phyloP scores from a whole-genome alignment of 2,113 vertebrate genomes.

The Cebus imitator region DNA sequence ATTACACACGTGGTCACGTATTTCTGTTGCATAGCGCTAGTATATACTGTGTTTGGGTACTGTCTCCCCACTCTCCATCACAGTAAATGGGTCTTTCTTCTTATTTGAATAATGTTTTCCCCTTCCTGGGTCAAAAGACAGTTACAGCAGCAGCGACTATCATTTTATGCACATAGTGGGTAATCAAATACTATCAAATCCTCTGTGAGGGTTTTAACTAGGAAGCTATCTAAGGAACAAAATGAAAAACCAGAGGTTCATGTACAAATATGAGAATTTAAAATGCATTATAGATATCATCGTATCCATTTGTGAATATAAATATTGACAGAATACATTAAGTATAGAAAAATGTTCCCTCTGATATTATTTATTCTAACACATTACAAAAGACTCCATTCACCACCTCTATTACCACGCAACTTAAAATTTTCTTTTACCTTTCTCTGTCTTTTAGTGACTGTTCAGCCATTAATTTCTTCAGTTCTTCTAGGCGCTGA shows the following conservation, averaged over 20 bases:
- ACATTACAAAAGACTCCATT: background rate
- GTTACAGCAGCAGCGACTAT: background rate
- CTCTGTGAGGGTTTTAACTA: constrained; percentile 37
- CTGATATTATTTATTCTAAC: constrained; percentile 1
- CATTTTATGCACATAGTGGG: background rate
- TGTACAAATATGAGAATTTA: constrained; percentile 34
- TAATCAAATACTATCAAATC: background rate
- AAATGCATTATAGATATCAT: constrained; percentile 31
- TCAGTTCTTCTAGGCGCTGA: constrained; percentile 86
- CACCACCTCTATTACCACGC: background rate
- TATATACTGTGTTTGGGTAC: background rate
- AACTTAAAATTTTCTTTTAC: constrained; percentile 79
- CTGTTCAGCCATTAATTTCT: constrained; percentile 90
- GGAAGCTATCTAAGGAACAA: background rate
- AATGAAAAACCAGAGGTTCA: constrained; percentile 24
- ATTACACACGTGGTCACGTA: too few species aligned
- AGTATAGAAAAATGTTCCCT: background rate
- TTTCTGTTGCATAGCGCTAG: too few species aligned
- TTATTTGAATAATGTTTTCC: constrained; percentile 44
- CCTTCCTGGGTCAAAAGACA: constrained; percentile 52
- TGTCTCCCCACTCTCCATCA: background rate
- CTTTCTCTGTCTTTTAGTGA: constrained; percentile 91
- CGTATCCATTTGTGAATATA: constrained; percentile 28
- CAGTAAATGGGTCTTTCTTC: background rate
- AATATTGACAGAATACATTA: constrained; percentile 37